A percentile compares a stretch with the other conserved stretches of the same genome.
These are phyloP conservation scores for Eumacrocentrus americanus DNA, from an alignment of 2,888 invertebrate species.

Conservation along the genomic window DNA sequence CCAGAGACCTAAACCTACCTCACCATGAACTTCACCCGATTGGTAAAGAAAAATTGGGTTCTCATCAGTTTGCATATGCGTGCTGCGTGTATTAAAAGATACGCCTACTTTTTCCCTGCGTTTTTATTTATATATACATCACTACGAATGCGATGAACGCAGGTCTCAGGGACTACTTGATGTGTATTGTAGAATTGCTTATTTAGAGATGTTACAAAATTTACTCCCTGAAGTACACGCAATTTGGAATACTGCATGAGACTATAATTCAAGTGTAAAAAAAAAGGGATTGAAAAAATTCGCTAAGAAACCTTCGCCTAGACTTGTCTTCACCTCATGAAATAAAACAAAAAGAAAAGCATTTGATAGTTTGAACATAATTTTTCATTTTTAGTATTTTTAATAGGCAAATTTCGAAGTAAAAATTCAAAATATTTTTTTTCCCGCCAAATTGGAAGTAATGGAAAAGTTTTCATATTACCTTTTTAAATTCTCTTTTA, in stretches of 20 bases:
- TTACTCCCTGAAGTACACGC: conserved; percentile 9
- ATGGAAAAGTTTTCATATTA: too few relatives aligned
- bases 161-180: conserved; percentile 11
- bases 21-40: not conserved
- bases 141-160: too few relatives aligned
- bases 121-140: too few relatives aligned
- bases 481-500: too few relatives aligned
- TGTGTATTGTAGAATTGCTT: conserved; percentile 2
- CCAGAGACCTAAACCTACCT: conserved; percentile 1
- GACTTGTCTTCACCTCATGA: too few relatives aligned
- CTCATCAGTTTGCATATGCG: conserved; percentile 1
- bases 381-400: too few relatives aligned
- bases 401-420: too few relatives aligned
- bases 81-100: conserved; percentile 7
- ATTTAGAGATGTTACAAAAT: conserved; percentile 7
- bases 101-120: not conserved
- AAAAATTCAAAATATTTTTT: too few relatives aligned
- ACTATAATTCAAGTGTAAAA: not conserved
- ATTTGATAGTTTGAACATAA: too few relatives aligned
- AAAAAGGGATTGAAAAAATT: too few relatives aligned
- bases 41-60: not conserved
- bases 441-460: too few relatives aligned
- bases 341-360: not conserved
- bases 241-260: conserved; percentile 12
- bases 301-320: too few relatives aligned